Conservation (phyloP, 2,888 invertebrate species). For the Drosophila imparisetae region DNA sequence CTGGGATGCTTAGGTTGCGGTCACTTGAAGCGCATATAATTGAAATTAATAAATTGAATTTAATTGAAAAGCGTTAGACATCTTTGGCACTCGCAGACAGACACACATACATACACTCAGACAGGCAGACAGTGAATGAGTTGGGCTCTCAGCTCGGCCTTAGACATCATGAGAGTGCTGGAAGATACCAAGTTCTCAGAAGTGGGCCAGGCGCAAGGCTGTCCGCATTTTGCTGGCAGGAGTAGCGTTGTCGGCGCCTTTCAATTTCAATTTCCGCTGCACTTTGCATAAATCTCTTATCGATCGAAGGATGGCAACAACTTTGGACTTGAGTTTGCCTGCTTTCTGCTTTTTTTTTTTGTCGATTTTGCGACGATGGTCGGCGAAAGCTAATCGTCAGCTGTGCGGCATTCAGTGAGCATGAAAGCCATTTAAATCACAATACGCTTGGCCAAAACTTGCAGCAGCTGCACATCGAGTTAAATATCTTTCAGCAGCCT, state of each 20-base stretch:
- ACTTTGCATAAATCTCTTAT: conserved; percentile 72
- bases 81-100: conserved; percentile 47
- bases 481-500: conserved; percentile 26
- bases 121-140: conserved; percentile 54
- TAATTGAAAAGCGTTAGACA: conserved; percentile 71
- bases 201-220: conserved; percentile 18
- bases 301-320: conserved; percentile 52
- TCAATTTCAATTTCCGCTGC: conserved; percentile 73
- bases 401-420: conserved; percentile 57
- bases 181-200: background rate
- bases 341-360: conserved; percentile 3
- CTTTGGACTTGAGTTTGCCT: conserved; percentile 19
- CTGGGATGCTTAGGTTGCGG: conserved; percentile 31
- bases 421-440: conserved; percentile 53
- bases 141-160: conserved; percentile 33
- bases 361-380: conserved; percentile 21
- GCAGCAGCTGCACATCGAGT: conserved; percentile 35
- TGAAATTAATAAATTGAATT: conserved; percentile 79
- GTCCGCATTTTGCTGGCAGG: conserved; percentile 37
- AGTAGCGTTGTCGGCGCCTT: conserved; percentile 21
- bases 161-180: conserved; percentile 2
- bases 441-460: conserved; percentile 26
- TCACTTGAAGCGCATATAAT: conserved; percentile 74
- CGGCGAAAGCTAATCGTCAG: conserved; percentile 66
- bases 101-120: conserved; percentile 31